These are phyloP conservation scores for Pseudochirops corinnae DNA, from an alignment of 2,797 vertebrate species.

Conservation along the genomic window DNA sequence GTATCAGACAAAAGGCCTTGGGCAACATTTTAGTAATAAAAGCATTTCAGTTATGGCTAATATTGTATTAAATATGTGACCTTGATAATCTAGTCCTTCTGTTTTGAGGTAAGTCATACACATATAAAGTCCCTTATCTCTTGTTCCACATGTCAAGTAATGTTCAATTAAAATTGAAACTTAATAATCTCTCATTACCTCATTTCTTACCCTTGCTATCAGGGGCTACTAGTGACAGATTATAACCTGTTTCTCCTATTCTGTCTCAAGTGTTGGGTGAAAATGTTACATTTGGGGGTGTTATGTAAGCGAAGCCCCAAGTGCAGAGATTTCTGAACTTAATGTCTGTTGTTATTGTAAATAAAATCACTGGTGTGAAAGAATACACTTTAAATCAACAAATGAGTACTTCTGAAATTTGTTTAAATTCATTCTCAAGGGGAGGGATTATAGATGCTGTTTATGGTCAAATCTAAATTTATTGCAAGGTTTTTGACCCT, in stretches of 20 bases:
- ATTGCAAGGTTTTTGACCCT: background rate
- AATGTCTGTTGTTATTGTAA: conserved; percentile 82
- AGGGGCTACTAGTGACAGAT: background rate
- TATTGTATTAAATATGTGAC: background rate
- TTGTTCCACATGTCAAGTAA: background rate
- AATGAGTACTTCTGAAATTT: conserved; percentile 57
- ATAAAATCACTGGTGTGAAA: conserved; percentile 77
- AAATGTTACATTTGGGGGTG: conserved; percentile 35
- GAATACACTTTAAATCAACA: conserved; percentile 69
- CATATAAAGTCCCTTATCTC: background rate
- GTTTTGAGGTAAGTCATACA: background rate
- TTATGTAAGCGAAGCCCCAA: conserved; percentile 47
- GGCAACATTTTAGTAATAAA: background rate
- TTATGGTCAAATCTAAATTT: conserved; percentile 43
- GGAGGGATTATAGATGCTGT: conserved; percentile 9
- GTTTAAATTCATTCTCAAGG: conserved; percentile 44
- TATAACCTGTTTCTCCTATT: background rate
- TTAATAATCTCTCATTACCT: background rate
- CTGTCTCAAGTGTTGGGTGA: background rate
- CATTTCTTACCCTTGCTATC: background rate
- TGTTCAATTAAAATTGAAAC: background rate
- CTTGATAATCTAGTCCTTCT: background rate
- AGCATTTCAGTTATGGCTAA: background rate
- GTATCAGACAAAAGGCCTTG: background rate
- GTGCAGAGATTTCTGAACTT: conserved; percentile 62